Percentiles rank a stretch among this genome's conserved stretches.
Evolutionary conservation across 1,140 invertebrate species (phyloP).

Genomic region (Drosophila bocqueti): DNA sequence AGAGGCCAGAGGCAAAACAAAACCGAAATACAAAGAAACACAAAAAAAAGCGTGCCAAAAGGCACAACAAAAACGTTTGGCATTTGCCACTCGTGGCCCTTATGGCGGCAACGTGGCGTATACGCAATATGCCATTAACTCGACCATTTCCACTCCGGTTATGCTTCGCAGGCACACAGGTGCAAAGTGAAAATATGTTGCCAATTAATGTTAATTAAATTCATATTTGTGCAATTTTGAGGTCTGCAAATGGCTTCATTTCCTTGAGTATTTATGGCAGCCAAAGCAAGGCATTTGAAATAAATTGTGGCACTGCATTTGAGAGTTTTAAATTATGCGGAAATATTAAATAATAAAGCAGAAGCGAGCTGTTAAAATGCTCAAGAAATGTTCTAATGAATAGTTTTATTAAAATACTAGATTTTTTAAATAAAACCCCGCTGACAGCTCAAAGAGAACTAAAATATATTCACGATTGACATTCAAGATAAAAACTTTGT

Average conservation of each 20-base stretch:
- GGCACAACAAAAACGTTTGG: conserved; percentile 29
- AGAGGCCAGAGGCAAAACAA: conserved; percentile 26
- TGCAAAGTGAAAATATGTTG: conserved; percentile 67
- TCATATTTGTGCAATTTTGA: conserved; percentile 67
- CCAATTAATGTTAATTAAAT: conserved; percentile 82
- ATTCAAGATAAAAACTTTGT: conserved; percentile 2
- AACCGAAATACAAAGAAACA: conserved; percentile 6
- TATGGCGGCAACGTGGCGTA: conserved; percentile 47
- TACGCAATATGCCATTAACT: conserved; percentile 78
- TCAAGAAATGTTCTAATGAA: too few relatives aligned
- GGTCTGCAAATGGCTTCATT: conserved; percentile 8
- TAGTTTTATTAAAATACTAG: too few relatives aligned
- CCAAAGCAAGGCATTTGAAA: neutral
- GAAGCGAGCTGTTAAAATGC: too few relatives aligned
- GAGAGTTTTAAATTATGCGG: conserved; percentile 5
- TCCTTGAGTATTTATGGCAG: conserved; percentile 21
- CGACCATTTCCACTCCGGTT: conserved; percentile 50
- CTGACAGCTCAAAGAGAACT: neutral
- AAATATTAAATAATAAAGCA: neutral
- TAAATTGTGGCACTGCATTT: conserved; percentile 19
- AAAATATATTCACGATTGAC: neutral
- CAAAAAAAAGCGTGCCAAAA: conserved; percentile 10
- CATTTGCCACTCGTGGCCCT: conserved; percentile 25
- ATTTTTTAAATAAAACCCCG: too few relatives aligned
- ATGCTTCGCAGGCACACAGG: conserved; percentile 51